Percentiles rank a stretch among this genome's conserved stretches.
phyloP scores from a whole-genome alignment of 2,113 vertebrate species.

The Hippocampus comes region DNA sequence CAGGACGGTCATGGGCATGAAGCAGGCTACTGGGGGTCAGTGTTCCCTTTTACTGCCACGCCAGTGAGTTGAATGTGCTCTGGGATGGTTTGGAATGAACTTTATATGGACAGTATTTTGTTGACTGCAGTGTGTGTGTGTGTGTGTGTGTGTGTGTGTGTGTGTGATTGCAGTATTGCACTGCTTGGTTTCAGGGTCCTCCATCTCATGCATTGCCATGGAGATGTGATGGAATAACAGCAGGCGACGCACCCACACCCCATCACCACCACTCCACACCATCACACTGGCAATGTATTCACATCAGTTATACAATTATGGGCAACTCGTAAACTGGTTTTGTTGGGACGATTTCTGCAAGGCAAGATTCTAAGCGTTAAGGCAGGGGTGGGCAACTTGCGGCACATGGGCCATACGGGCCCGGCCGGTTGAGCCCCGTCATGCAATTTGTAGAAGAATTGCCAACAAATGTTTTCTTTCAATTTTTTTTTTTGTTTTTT shows the following conservation, averaged over 20 bases:
- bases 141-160: background rate
- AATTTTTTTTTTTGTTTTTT: background rate
- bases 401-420: background rate
- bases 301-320: slow-evolving; percentile 7
- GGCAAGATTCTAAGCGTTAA: background rate
- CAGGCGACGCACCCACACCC: background rate
- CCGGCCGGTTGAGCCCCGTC: background rate
- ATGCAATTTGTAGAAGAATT: no score
- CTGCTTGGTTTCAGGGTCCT: background rate
- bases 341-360: background rate
- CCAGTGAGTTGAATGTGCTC: background rate
- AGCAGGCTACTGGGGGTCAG: background rate
- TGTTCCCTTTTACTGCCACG: background rate
- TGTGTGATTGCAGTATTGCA: background rate
- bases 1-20: slow-evolving; percentile 9
- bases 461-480: background rate
- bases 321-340: slow-evolving; percentile 10
- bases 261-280: background rate
- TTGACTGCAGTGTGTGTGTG: slow-evolving; percentile 2
- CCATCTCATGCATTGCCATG: slow-evolving; percentile 21
- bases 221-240: slow-evolving; percentile 16
- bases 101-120: background rate
- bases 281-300: background rate
- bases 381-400: background rate
- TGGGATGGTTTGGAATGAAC: background rate